These are phyloP conservation scores for Lissonota sp. DNA, from an alignment of 2,888 invertebrate genomes.

Conservation along the genomic window DNA sequence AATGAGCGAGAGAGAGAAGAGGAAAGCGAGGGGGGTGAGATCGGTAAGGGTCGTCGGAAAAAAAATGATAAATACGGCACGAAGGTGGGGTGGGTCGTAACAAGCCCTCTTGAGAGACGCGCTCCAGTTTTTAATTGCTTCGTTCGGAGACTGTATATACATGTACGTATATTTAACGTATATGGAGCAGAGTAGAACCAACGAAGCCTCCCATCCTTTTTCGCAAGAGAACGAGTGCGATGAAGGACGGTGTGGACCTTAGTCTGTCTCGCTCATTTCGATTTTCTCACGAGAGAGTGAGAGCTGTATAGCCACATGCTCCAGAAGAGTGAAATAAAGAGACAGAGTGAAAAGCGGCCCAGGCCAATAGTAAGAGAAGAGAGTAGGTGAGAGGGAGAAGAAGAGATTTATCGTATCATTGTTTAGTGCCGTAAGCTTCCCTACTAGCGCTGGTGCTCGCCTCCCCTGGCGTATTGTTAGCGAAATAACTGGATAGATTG, in stretches of 20 bases:
- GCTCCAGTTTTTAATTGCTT: conserved; percentile 73
- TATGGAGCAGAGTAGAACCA: not conserved
- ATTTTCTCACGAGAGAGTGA: conserved; percentile 58
- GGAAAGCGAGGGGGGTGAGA: conserved; percentile 9
- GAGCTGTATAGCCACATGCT: conserved; percentile 37
- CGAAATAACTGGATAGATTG: conserved; percentile 64
- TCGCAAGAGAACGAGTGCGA: conserved; percentile 45
- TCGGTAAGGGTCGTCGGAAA: conserved; percentile 72
- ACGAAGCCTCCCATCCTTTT: conserved; percentile 30
- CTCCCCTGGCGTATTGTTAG: conserved; percentile 65
- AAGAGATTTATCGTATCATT: conserved; percentile 82
- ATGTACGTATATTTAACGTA: conserved; percentile 2
- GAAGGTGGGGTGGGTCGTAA: conserved; percentile 76
- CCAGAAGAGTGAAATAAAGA: conserved; percentile 68
- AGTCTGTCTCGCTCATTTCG: conserved; percentile 53
- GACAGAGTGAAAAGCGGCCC: conserved; percentile 68
- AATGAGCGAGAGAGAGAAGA: not conserved
- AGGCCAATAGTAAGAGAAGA: conserved; percentile 57
- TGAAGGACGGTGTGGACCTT: conserved; percentile 45
- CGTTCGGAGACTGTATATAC: conserved; percentile 59
- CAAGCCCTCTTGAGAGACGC: conserved; percentile 78
- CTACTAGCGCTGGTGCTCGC: conserved; percentile 68
- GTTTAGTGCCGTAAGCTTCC: conserved; percentile 77
- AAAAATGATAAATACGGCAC: conserved; percentile 79
- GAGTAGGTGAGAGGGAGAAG: conserved; percentile 61